These are phyloP conservation scores for Channa argus DNA, from an alignment of 2,113 vertebrate genomes.

Conservation along the genomic window DNA sequence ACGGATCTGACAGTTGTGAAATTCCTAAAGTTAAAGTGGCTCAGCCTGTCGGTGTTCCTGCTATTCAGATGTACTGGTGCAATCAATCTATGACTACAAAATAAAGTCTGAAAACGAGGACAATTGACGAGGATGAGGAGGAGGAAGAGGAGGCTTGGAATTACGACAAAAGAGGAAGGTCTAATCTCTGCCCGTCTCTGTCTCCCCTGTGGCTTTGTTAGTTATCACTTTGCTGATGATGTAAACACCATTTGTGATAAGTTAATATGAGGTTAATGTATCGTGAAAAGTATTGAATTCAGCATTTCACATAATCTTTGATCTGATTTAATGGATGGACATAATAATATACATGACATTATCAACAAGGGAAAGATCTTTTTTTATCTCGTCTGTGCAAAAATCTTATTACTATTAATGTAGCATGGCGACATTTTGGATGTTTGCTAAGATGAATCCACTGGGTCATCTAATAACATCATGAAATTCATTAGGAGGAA, in stretches of 20 bases:
- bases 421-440: slow-evolving; percentile 49
- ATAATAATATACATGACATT: slow-evolving; percentile 66
- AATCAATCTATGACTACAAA: slow-evolving; percentile 14
- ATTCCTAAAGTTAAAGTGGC: slow-evolving; percentile 21
- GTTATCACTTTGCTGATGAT: slow-evolving; percentile 41
- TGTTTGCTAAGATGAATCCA: slow-evolving; percentile 35
- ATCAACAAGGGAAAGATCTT: slow-evolving; percentile 26
- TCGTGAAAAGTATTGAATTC: slow-evolving; percentile 68
- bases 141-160: slow-evolving; percentile 6
- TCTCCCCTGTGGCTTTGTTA: slow-evolving; percentile 34
- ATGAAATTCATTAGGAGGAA: slow-evolving; percentile 30
- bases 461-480: slow-evolving; percentile 26
- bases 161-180: neutral
- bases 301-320: slow-evolving; percentile 67
- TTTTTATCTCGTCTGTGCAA: slow-evolving; percentile 47
- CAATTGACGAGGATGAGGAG: neutral
- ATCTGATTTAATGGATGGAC: slow-evolving; percentile 76
- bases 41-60: slow-evolving; percentile 6
- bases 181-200: neutral
- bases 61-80: slow-evolving; percentile 16
- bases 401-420: slow-evolving; percentile 67
- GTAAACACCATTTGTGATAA: slow-evolving; percentile 45
- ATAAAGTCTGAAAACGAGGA: slow-evolving; percentile 15
- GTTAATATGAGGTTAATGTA: slow-evolving; percentile 65
- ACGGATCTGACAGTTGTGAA: slow-evolving; percentile 38